A percentile compares a stretch with the other conserved stretches of the same genome.
phyloP scores from a whole-genome alignment of 2,113 vertebrate genomes.

The Cryptotis parvus region DNA sequence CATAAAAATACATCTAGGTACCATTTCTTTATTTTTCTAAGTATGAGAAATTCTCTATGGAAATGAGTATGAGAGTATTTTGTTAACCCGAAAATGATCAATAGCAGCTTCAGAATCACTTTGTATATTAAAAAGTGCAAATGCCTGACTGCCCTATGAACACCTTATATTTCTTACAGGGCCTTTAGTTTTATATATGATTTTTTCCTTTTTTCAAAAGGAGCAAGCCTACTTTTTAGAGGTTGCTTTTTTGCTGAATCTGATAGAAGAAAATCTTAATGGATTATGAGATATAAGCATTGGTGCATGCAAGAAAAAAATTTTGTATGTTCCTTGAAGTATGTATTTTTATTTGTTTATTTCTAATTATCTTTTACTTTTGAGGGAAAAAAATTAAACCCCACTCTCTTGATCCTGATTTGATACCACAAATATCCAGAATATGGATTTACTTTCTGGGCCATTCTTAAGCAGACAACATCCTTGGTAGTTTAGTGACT shows the following conservation, averaged over 20 bases:
- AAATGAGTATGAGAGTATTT: conserved; percentile 1
- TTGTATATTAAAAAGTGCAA: conserved; percentile 12
- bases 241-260: not conserved
- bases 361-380: not conserved
- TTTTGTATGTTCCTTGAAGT: not conserved
- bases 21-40: not conserved
- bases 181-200: conserved; percentile 20
- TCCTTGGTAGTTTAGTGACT: not conserved
- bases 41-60: not conserved
- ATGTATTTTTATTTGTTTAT: not conserved
- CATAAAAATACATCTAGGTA: not conserved
- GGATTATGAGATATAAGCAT: not conserved
- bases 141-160: conserved; percentile 18
- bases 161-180: conserved; percentile 1
- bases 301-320: conserved; percentile 16
- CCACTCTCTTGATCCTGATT: not conserved
- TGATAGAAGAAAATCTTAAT: conserved; percentile 2
- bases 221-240: not conserved
- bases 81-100: not conserved
- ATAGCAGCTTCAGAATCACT: conserved; percentile 27
- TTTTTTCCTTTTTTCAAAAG: not conserved
- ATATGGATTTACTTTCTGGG: not conserved
- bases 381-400: not conserved
- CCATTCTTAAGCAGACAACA: not conserved
- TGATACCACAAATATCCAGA: not conserved